Evolutionary conservation across 2,797 vertebrate species (phyloP).

Genomic region (Coilia nasus): DNA sequence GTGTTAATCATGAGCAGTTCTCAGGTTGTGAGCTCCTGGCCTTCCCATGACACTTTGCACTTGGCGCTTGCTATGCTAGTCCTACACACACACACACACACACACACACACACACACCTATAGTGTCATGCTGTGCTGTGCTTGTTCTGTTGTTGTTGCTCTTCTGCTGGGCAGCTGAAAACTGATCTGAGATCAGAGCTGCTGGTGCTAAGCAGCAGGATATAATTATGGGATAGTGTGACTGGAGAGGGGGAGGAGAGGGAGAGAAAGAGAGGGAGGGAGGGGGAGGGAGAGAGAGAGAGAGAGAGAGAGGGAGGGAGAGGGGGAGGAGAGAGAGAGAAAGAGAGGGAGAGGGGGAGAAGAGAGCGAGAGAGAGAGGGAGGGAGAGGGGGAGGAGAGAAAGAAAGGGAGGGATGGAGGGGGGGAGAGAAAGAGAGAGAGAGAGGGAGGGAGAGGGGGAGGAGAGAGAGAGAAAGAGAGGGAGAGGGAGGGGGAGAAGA

Average conservation of each 20-base stretch:
- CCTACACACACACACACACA: background rate
- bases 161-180: background rate
- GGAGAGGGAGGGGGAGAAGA: background rate
- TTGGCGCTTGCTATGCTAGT: background rate
- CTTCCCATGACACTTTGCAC: background rate
- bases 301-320: background rate
- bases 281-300: background rate
- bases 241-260: slow-evolving; percentile 4
- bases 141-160: background rate
- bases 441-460: background rate
- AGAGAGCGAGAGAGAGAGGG: background rate
- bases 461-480: background rate
- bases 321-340: background rate
- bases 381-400: no score
- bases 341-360: background rate
- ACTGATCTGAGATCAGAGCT: background rate
- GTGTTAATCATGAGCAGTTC: background rate
- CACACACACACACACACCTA: background rate
- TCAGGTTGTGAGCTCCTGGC: background rate
- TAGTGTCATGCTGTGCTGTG: no score
- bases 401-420: background rate
- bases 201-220: background rate
- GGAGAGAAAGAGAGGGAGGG: background rate
- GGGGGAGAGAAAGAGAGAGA: background rate
- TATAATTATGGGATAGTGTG: slow-evolving; percentile 1